phyloP scores from a whole-genome alignment of 2,888 invertebrate species.

The Yponomeuta plumbellus region DNA sequence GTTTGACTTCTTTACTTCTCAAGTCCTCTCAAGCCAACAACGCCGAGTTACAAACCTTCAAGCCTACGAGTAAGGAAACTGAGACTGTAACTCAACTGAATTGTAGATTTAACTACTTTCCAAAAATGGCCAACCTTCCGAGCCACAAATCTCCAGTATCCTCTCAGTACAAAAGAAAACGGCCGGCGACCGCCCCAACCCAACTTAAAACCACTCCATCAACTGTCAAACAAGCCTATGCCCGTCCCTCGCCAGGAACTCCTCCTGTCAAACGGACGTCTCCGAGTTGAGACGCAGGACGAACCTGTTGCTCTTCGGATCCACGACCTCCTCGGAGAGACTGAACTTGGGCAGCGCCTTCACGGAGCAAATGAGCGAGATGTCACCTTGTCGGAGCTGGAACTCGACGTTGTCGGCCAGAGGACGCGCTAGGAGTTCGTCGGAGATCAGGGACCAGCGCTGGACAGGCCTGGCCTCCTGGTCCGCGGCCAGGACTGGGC shows the following conservation, averaged over 20 bases:
- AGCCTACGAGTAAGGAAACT: too few relatives aligned
- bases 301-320: constrained; percentile 97
- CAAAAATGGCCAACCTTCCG: too few relatives aligned
- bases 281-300: constrained; percentile 95
- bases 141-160: neutral
- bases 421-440: constrained; percentile 91
- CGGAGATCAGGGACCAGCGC: constrained; percentile 97
- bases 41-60: too few relatives aligned
- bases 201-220: constrained; percentile 40
- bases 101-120: too few relatives aligned
- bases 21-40: too few relatives aligned
- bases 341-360: constrained; percentile 94
- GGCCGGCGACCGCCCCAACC: neutral
- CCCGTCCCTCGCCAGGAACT: constrained; percentile 40
- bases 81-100: too few relatives aligned
- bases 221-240: constrained; percentile 62
- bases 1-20: too few relatives aligned
- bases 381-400: constrained; percentile 94
- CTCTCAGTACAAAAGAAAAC: neutral
- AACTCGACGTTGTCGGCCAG: constrained; percentile 90
- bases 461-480: constrained; percentile 89
- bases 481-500: constrained; percentile 90
- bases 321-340: constrained; percentile 96
- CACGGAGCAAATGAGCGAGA: constrained; percentile 92
- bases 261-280: constrained; percentile 91